Base-by-base conservation (phyloP, 1,140 invertebrate genomes). In the Platorchestia sp. region DNA sequence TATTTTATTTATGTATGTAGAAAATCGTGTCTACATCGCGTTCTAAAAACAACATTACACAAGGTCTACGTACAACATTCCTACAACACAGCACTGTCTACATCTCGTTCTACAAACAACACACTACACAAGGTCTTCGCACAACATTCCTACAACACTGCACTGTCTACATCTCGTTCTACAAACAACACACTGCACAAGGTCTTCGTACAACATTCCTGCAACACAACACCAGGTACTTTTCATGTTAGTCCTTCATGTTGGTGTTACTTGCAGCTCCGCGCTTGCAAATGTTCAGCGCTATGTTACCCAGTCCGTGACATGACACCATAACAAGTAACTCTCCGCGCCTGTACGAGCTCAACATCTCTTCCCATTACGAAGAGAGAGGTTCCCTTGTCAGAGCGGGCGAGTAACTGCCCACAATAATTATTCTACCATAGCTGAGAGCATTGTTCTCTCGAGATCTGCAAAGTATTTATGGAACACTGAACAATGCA, bases 381-480 rank as follows among this genome's bases (percentile, higher is more conserved):
- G 27, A 36, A 1, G 14, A 75, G 59, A 14, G 59, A 22, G 27
- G 59, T 75, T 75, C 59, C 36, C 59, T 14, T 75, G 59, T 75
- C 59, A 75, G 59, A 10, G 10, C 3, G 27, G 1, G 10, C 59
- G 27, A 75, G 59, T 75, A 22, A 75, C 59, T 75, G 59, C 59
- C 59, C 59, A 75, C 59, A 75, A 75, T 75, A 75, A 75, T 75
- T 75, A 75, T 75, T 75, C 59, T 75, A 75, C 59, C 27, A 75
- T 75, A 75, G 59, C 27, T 75, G 59, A 10, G 36, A 10, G 59
- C 59, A 75, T 75, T 75, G 59, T 10, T 75, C 59, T 75, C 59
- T 75, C 59, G 59, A 75, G 59, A 75, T 75, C 59, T 75, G 10
- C 14, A 19, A 75, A 75, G 27, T 75, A 75, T 75, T 75, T 75